phyloP scores from a whole-genome alignment of 2,113 vertebrate species.

The Pardalotus punctatus region DNA sequence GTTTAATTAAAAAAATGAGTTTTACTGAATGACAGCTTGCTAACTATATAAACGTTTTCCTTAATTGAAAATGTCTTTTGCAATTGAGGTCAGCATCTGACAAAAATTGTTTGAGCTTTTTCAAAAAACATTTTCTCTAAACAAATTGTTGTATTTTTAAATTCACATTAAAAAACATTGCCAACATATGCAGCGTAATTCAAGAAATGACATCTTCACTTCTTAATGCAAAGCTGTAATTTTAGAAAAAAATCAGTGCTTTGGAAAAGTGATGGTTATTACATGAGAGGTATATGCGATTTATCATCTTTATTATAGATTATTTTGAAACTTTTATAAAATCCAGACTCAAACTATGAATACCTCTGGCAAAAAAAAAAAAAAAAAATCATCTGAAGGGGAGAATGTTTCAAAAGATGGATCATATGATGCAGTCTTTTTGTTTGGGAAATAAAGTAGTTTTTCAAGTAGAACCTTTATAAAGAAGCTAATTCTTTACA shows the following conservation, averaged over 20 bases:
- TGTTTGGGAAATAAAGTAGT: background rate
- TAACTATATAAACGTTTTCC: constrained; percentile 67
- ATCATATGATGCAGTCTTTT: background rate
- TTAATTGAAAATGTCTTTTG: constrained; percentile 72
- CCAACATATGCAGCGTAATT: constrained; percentile 5
- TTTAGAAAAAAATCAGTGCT: background rate
- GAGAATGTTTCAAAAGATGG: background rate
- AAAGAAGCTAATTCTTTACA: background rate
- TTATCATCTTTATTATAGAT: background rate
- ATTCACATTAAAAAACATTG: constrained; percentile 49
- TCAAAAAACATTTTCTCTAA: constrained; percentile 56
- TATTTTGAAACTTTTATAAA: background rate
- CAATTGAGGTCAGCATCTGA: constrained; percentile 67
- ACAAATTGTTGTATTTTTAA: constrained; percentile 58
- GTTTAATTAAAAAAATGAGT: constrained; percentile 78
- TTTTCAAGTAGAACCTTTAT: background rate
- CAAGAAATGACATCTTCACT: constrained; percentile 1
- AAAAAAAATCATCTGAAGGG: background rate
- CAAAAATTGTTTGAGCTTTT: constrained; percentile 60
- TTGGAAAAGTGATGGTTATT: background rate
- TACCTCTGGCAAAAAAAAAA: background rate
- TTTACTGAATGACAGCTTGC: constrained; percentile 74
- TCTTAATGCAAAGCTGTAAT: background rate
- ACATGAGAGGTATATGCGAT: background rate
- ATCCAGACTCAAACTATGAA: background rate